A percentile compares a stretch with the other conserved stretches of the same genome.
These are phyloP conservation scores for Hyphantria cunea DNA, from an alignment of 1,140 invertebrate genomes.

Conservation along the genomic window DNA sequence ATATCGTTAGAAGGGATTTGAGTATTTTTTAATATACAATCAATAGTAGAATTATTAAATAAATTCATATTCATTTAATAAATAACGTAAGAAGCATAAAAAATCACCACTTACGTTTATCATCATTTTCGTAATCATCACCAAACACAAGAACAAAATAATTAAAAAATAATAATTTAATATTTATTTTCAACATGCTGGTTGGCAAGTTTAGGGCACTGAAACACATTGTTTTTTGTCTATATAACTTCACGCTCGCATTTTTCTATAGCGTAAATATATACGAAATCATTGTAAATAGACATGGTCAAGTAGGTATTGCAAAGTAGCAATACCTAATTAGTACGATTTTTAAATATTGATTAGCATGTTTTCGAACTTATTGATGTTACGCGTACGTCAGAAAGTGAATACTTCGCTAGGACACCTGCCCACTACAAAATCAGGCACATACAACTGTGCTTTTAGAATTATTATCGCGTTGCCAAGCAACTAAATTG, in stretches of 20 bases:
- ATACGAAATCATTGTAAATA: too few species aligned
- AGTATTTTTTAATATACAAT: too few species aligned
- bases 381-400: not conserved
- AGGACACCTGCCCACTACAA: constrained; percentile 38
- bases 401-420: constrained; percentile 25
- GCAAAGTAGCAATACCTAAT: too few species aligned
- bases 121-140: constrained; percentile 56
- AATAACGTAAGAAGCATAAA: too few species aligned
- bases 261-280: constrained; percentile 1
- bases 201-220: not conserved
- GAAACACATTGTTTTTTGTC: not conserved
- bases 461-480: constrained; percentile 52
- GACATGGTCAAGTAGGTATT: too few species aligned
- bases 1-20: too few species aligned
- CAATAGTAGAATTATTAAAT: too few species aligned
- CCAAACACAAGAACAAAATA: constrained; percentile 38
- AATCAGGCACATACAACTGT: constrained; percentile 50
- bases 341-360: too few species aligned
- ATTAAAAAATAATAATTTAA: constrained; percentile 31
- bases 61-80: too few species aligned
- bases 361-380: too few species aligned
- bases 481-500: constrained; percentile 72
- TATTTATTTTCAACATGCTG: constrained; percentile 15
- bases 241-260: not conserved
- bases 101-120: constrained; percentile 69